A percentile compares a stretch with the other conserved stretches of the same genome.
These are phyloP conservation scores for Jacana jacana DNA, from an alignment of 2,113 vertebrate species.

Conservation along the genomic window DNA sequence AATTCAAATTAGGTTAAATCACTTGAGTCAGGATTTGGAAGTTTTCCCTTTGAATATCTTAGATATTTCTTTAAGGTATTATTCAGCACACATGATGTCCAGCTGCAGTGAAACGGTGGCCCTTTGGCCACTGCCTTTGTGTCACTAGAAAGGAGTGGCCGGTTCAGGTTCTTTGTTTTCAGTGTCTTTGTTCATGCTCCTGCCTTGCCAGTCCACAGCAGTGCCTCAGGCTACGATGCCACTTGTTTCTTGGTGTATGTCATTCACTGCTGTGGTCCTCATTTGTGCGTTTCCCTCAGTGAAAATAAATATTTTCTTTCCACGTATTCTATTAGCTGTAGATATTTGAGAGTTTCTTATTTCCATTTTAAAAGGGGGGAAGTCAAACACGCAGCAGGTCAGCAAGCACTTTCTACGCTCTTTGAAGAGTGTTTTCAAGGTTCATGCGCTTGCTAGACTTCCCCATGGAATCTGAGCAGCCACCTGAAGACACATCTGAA, in stretches of 20 bases:
- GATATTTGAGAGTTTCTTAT: not conserved
- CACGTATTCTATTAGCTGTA: not conserved
- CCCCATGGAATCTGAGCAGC: not conserved
- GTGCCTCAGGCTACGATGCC: not conserved
- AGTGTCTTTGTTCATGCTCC: not conserved
- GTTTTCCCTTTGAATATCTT: not conserved
- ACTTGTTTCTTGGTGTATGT: not conserved
- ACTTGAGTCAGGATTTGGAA: not conserved
- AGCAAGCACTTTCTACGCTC: not conserved
- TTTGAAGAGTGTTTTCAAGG: not conserved
- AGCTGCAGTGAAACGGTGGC: not conserved
- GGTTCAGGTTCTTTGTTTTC: not conserved
- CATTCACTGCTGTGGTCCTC: not conserved
- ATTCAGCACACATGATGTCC: not conserved
- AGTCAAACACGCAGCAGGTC: not conserved
- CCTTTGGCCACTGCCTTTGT: not conserved
- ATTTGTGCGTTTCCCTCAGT: not conserved
- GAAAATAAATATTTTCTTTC: not conserved
- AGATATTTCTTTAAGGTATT: not conserved
- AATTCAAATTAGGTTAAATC: not conserved
- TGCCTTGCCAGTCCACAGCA: not conserved
- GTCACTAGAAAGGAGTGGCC: not conserved
- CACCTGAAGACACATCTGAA: not conserved
- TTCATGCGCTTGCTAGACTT: not conserved
- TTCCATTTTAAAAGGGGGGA: not conserved